Evolutionary conservation across 2,888 invertebrate species (phyloP).

Genomic region (Crocallis elinguaria): DNA sequence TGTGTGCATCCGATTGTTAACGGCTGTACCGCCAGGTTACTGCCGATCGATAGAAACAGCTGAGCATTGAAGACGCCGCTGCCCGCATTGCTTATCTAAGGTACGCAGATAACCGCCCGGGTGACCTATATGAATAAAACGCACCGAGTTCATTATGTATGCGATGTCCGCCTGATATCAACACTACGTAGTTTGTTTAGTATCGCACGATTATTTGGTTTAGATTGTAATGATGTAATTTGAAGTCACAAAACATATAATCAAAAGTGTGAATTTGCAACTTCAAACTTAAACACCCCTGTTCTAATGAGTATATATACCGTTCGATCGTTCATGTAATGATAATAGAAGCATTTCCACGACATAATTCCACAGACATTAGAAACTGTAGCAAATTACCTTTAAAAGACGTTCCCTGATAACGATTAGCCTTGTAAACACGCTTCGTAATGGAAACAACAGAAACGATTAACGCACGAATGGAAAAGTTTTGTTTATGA

Average conservation of each 20-base stretch:
- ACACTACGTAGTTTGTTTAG: conserved; percentile 32
- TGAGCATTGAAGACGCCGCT: conserved; percentile 58
- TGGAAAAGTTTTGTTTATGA: conserved; percentile 16
- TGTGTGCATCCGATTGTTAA: conserved; percentile 60
- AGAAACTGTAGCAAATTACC: conserved; percentile 1
- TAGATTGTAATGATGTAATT: conserved; percentile 15
- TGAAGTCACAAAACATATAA: conserved; percentile 3
- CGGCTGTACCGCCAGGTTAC: conserved; percentile 38
- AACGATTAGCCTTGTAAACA: conserved; percentile 10
- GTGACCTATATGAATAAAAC: conserved; percentile 49
- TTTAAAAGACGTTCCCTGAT: conserved; percentile 8
- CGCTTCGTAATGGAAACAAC: conserved; percentile 6
- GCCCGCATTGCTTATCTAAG: conserved; percentile 63
- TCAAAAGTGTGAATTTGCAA: not conserved
- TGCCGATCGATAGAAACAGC: conserved; percentile 73
- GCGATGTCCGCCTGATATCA: conserved; percentile 23
- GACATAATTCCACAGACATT: conserved; percentile 5
- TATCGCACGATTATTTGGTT: conserved; percentile 24
- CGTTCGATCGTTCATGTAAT: conserved; percentile 6
- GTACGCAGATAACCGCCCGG: conserved; percentile 55
- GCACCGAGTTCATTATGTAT: conserved; percentile 28
- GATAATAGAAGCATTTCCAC: conserved; percentile 12
- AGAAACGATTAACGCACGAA: conserved; percentile 13
- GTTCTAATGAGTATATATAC: conserved; percentile 12
- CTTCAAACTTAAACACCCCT: not conserved